Percentiles rank a stretch among this genome's conserved stretches.
Conservation (phyloP, 2,888 invertebrate species). For the Latrodectus hesperus region DNA sequence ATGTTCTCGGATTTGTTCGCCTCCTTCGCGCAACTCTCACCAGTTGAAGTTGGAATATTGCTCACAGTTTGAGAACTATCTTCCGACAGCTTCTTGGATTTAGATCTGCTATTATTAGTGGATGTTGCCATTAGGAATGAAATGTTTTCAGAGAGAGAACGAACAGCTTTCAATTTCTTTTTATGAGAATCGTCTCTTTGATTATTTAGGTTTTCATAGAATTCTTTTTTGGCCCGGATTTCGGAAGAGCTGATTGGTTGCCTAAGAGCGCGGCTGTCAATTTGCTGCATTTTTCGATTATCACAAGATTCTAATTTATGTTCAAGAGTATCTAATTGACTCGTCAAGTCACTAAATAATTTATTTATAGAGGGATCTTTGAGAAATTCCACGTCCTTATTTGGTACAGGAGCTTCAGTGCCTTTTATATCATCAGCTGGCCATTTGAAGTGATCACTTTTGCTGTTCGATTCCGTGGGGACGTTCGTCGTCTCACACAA, state of each 20-base stretch:
- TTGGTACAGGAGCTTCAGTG: background rate
- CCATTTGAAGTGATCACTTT: background rate
- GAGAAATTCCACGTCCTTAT: background rate
- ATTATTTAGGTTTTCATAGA: constrained; percentile 41
- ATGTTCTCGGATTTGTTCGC: background rate
- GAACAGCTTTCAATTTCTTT: constrained; percentile 55
- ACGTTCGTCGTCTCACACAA: constrained; percentile 3
- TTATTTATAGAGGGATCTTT: constrained; percentile 48
- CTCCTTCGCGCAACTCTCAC: background rate
- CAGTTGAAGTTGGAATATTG: background rate
- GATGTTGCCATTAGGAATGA: constrained; percentile 45
- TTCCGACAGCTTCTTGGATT: no score
- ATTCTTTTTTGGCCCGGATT: constrained; percentile 25
- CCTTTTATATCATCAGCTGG: background rate
- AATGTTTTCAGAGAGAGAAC: constrained; percentile 63
- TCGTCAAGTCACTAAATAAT: constrained; percentile 51
- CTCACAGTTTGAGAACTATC: background rate
- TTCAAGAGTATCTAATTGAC: constrained; percentile 46
- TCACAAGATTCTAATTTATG: constrained; percentile 46
- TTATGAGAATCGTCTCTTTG: background rate
- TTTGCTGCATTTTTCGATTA: constrained; percentile 1
- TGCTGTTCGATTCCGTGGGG: background rate
- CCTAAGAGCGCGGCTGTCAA: background rate
- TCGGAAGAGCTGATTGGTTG: background rate
- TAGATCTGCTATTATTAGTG: background rate